A percentile compares a stretch with the other conserved stretches of the same genome.
Conservation (phyloP, 2,113 vertebrate species). For the Syrmaticus mikado region DNA sequence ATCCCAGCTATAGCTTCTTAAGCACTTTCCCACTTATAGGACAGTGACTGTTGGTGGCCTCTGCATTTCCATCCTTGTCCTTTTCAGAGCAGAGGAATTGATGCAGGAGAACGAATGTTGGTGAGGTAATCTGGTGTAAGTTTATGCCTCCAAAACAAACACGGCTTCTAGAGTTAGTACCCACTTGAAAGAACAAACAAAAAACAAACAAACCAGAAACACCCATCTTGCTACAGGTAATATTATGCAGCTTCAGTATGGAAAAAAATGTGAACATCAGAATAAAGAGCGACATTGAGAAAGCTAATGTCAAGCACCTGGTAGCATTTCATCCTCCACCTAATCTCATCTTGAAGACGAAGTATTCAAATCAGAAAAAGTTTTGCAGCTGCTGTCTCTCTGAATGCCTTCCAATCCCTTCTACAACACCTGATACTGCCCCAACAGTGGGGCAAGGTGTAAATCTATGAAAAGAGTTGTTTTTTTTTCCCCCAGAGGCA, state of each 20-base stretch:
- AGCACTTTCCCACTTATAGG: background rate
- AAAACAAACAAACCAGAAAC: too few relatives aligned
- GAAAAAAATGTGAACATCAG: background rate
- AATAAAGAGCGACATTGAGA: background rate
- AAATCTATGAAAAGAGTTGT: background rate
- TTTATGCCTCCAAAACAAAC: background rate
- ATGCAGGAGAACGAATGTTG: background rate
- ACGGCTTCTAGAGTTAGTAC: background rate
- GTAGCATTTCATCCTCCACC: background rate
- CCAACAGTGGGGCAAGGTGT: background rate
- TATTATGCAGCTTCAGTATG: background rate
- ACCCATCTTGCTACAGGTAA: background rate
- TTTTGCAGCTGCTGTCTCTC: background rate
- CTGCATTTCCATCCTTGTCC: background rate
- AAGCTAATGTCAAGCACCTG: background rate
- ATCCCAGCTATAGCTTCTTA: background rate
- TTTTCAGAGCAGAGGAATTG: background rate
- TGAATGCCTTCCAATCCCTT: background rate
- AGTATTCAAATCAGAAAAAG: background rate
- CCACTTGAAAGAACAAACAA: background rate
- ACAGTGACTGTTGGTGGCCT: background rate
- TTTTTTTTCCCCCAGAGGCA: background rate
- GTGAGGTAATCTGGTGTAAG: background rate
- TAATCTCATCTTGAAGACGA: background rate
- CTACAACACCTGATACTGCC: background rate